Evolutionary conservation across 2,113 vertebrate species (phyloP).

Genomic region (Phaethon lepturus): DNA sequence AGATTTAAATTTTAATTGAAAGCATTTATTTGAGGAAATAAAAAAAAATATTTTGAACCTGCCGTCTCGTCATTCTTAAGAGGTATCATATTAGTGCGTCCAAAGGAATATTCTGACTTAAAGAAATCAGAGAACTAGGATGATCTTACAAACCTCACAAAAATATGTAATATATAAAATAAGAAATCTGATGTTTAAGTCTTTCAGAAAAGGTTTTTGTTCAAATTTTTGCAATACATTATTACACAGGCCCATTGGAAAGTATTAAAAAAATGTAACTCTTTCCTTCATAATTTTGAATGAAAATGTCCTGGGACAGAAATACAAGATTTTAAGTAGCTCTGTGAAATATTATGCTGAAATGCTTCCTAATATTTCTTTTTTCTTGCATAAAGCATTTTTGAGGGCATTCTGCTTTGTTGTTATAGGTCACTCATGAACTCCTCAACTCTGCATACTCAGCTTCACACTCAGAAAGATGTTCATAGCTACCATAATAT

Average conservation of each 20-base stretch:
- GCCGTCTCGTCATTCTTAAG: not conserved
- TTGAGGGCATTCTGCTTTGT: not conserved
- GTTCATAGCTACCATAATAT: not conserved
- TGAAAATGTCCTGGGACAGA: not conserved
- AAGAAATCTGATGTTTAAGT: not conserved
- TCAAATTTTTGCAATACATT: not conserved
- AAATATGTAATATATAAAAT: not conserved
- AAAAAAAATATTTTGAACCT: not conserved
- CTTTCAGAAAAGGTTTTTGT: not conserved
- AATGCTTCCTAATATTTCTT: not conserved
- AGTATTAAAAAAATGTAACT: not conserved
- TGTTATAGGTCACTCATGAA: not conserved
- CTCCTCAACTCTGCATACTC: not conserved
- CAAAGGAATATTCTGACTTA: not conserved
- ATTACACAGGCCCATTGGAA: fast-evolving
- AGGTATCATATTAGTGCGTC: fast-evolving
- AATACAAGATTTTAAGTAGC: not conserved
- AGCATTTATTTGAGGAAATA: not conserved
- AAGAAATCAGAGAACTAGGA: not conserved
- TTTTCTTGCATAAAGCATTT: not conserved
- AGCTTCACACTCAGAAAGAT: not conserved
- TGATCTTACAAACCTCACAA: not conserved
- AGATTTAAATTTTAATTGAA: not conserved
- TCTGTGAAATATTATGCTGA: not conserved
- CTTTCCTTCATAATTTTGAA: not conserved